Conservation (phyloP, 2,113 vertebrate species). For the Pteronura brasiliensis region DNA sequence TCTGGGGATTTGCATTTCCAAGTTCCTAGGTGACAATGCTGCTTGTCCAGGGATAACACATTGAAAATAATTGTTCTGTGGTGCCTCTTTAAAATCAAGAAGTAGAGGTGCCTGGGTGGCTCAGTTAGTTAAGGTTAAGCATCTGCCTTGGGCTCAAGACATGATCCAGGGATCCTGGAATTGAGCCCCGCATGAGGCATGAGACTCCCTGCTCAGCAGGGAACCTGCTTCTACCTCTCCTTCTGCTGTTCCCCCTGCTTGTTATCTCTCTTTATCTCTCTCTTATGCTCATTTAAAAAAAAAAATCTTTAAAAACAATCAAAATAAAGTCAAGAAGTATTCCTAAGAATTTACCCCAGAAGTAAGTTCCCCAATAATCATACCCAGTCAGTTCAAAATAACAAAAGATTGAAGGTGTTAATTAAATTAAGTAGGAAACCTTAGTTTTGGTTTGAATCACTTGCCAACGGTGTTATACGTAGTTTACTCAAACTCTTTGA, state of each 20-base stretch:
- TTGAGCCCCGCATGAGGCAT: neutral
- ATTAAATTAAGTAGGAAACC: neutral
- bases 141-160: neutral
- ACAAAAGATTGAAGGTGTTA: neutral
- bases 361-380: neutral
- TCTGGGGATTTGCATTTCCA: neutral
- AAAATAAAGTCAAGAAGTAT: neutral
- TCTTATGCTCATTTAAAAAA: neutral
- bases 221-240: neutral
- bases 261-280: neutral
- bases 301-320: neutral
- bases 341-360: neutral
- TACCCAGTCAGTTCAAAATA: neutral
- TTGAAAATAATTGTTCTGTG: neutral
- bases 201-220: neutral
- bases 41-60: neutral
- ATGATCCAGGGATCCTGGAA: neutral
- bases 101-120: neutral
- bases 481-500: neutral
- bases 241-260: neutral
- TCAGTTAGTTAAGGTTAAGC: neutral
- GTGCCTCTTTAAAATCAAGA: neutral
- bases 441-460: neutral
- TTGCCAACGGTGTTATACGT: neutral
- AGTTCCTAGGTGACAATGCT: neutral